Conservation (phyloP, 2,797 vertebrate species). For the Lates japonicus region DNA sequence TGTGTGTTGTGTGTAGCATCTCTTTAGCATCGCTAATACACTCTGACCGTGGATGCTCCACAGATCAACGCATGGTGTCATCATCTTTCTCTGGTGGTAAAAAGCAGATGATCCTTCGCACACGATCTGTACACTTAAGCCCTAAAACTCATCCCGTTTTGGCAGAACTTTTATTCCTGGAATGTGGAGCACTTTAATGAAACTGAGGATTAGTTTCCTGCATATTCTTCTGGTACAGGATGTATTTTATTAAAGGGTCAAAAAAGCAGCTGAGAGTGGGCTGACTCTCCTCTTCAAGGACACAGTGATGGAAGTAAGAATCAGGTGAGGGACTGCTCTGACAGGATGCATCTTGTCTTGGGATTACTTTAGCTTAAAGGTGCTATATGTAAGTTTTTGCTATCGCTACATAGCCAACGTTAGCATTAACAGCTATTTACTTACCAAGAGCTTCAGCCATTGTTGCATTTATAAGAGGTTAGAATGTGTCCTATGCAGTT, state of each 20-base stretch:
- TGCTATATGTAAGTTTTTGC: too few species aligned
- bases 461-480: too few species aligned
- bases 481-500: too few species aligned
- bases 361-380: too few species aligned
- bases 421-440: too few species aligned
- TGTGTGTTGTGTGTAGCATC: conserved; percentile 35
- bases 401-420: too few species aligned
- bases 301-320: too few species aligned
- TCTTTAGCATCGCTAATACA: conserved; percentile 35
- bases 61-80: conserved; percentile 66
- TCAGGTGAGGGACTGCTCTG: too few species aligned
- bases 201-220: background rate
- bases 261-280: background rate
- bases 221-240: background rate
- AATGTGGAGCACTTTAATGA: conserved; percentile 23
- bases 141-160: background rate
- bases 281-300: too few species aligned
- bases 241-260: conserved; percentile 27
- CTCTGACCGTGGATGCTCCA: conserved; percentile 57
- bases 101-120: conserved; percentile 69
- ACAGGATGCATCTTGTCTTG: too few species aligned
- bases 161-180: background rate
- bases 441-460: too few species aligned
- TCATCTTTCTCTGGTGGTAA: conserved; percentile 58
- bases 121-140: conserved; percentile 32